These are phyloP conservation scores for Saccopteryx leptura DNA, from an alignment of 2,113 vertebrate genomes.

Conservation along the genomic window DNA sequence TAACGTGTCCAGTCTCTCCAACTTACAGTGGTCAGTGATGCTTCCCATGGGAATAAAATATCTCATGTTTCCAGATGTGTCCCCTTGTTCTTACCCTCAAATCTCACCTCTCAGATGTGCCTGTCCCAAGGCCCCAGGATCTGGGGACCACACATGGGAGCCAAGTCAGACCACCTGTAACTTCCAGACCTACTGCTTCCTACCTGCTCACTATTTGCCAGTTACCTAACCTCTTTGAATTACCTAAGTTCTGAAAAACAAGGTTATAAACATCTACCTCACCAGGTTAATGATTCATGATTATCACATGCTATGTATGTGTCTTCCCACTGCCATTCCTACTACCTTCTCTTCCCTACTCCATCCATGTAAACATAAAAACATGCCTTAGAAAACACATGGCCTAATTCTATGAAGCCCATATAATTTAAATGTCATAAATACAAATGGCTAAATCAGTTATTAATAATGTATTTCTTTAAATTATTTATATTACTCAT, in stretches of 20 bases:
- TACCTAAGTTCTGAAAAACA: background rate
- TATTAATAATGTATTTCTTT: background rate
- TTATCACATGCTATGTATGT: background rate
- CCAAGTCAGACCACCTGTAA: background rate
- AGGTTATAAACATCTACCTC: background rate
- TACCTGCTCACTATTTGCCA: background rate
- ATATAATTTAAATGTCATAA: constrained; percentile 3
- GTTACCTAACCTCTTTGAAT: background rate
- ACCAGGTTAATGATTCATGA: background rate
- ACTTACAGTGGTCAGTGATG: background rate
- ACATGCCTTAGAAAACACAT: constrained; percentile 42
- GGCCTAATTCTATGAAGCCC: background rate
- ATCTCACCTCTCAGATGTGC: background rate
- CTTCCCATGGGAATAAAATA: background rate
- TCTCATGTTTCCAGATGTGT: background rate
- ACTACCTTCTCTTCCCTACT: background rate
- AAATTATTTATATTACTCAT: constrained; percentile 9
- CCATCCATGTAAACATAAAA: background rate
- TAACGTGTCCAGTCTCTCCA: background rate
- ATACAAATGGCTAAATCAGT: constrained; percentile 45
- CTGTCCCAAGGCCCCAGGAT: background rate
- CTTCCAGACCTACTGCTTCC: background rate
- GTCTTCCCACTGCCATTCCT: background rate
- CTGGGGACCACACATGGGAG: background rate
- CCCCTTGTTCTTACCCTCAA: background rate